Evolutionary conservation across 2,888 invertebrate genomes (phyloP), one percentile per base, ranked within the genome.

Genomic region (Xestia ashworthii): DNA sequence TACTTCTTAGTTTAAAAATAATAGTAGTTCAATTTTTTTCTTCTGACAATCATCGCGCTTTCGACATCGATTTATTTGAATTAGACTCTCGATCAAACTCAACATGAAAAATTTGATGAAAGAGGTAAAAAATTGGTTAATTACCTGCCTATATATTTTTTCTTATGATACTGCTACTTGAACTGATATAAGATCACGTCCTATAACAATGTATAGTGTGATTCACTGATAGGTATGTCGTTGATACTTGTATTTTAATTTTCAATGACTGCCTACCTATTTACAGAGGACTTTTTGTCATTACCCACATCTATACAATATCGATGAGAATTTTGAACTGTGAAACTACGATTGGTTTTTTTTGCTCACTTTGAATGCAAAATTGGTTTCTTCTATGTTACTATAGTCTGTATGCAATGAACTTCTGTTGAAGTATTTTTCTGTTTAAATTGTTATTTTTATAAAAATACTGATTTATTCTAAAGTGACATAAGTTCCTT

Each of bases 181-280:
- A 77, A 82, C 79, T 79, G 77, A 84, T 86, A 86, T 86, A 88
- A 84, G 82, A 87, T 87, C 87, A 89, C 87, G 89, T 90, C 65
- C 82, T 58, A 77, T 79, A 80, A 84, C 84, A 87, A 85, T 83
- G 80, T 82, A 44, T 44, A 83, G 77, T 73, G 85, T 91, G 91
- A 91, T 84, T 90, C 90, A 90, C 78, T 87, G 87, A 75, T 81
- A 85, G 83, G 83, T 87, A 86, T 88, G 86, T 87, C 87, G 80
- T 80, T 85, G 88, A 87, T 88, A 89, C 84, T 83, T 81, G 84
- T 89, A 89, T 87, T 89, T 83, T 86, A 89, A 90, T 88, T 89
- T 89, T 89, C 89, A 88, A 89, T 88, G 87, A 89, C 84, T 74
- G 25, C 60, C 69, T 88, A 81, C 79, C 87, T 88, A 87, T 86